Evolutionary conservation across 2,113 vertebrate genomes (phyloP).

Genomic region (Leucopsar rothschildi): DNA sequence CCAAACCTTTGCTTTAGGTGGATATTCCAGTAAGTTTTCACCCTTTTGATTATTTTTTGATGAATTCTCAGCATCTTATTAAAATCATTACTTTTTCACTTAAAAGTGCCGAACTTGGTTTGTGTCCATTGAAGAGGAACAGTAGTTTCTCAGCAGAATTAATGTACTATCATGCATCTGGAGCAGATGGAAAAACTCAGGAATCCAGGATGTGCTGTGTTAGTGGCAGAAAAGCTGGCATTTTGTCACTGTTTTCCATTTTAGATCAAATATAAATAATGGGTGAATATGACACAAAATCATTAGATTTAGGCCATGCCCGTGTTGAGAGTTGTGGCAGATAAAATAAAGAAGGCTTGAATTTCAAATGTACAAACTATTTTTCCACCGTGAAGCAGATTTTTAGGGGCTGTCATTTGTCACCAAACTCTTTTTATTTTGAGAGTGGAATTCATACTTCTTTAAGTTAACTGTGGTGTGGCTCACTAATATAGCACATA

Average conservation of each 20-base stretch:
- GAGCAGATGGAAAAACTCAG: not conserved
- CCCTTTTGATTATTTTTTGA: not conserved
- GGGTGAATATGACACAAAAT: not conserved
- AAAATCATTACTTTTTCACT: not conserved
- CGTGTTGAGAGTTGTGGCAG: rapidly evolving
- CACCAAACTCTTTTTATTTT: not conserved
- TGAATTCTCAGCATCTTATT: not conserved
- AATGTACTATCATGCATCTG: not conserved
- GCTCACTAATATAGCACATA: not conserved
- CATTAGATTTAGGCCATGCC: not conserved
- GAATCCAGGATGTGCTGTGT: not conserved
- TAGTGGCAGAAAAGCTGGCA: not conserved
- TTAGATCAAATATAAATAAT: not conserved
- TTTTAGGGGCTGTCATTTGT: not conserved
- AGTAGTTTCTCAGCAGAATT: not conserved
- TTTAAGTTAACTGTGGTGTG: not conserved
- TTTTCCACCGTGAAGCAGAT: not conserved
- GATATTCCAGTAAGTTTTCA: not conserved
- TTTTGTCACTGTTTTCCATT: not conserved
- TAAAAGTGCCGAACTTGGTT: not conserved
- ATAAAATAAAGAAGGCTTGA: not conserved
- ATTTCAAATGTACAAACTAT: not conserved
- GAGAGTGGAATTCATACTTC: not conserved
- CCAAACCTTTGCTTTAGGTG: not conserved
- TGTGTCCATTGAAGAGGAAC: not conserved